Percentiles rank a stretch among this genome's conserved stretches.
These are phyloP conservation scores for Lasioglossum zephyrum DNA, from an alignment of 2,888 invertebrate species.

Conservation along the genomic window DNA sequence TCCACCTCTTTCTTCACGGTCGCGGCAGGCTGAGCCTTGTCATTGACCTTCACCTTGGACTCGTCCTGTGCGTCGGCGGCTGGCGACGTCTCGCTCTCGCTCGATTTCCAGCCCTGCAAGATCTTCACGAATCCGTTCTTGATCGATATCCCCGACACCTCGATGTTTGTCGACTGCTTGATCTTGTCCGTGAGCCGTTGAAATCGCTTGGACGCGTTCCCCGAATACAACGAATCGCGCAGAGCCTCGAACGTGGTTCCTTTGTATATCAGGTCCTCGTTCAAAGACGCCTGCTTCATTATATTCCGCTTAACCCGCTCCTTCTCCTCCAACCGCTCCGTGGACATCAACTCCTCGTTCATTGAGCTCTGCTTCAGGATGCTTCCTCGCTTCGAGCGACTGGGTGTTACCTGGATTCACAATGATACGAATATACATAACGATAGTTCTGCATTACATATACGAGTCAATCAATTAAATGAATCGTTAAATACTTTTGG, in stretches of 20 bases:
- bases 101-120: slow-evolving; percentile 87
- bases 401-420: slow-evolving; percentile 25
- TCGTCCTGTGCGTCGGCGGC: slow-evolving; percentile 28
- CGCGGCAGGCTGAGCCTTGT: slow-evolving; percentile 42
- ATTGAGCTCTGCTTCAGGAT: slow-evolving; percentile 94
- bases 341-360: slow-evolving; percentile 95
- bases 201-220: slow-evolving; percentile 89
- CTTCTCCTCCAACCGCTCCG: slow-evolving; percentile 93
- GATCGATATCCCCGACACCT: slow-evolving; percentile 89
- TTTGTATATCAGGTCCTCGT: slow-evolving; percentile 93
- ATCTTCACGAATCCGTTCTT: slow-evolving; percentile 93
- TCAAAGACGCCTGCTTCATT: slow-evolving; percentile 94
- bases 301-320: slow-evolving; percentile 93
- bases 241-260: slow-evolving; percentile 89
- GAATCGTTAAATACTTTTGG: neutral
- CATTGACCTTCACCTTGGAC: slow-evolving; percentile 49
- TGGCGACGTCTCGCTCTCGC: slow-evolving; percentile 69
- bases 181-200: slow-evolving; percentile 93
- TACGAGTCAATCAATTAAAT: neutral
- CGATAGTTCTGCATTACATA: neutral
- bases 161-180: slow-evolving; percentile 92
- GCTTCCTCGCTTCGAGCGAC: slow-evolving; percentile 84
- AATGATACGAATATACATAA: neutral
- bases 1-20: slow-evolving; percentile 75
- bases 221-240: slow-evolving; percentile 90